A percentile compares a stretch with the other conserved stretches of the same genome.
These are phyloP conservation scores for Labeo rohita DNA, from an alignment of 2,113 vertebrate genomes.

Conservation along the genomic window DNA sequence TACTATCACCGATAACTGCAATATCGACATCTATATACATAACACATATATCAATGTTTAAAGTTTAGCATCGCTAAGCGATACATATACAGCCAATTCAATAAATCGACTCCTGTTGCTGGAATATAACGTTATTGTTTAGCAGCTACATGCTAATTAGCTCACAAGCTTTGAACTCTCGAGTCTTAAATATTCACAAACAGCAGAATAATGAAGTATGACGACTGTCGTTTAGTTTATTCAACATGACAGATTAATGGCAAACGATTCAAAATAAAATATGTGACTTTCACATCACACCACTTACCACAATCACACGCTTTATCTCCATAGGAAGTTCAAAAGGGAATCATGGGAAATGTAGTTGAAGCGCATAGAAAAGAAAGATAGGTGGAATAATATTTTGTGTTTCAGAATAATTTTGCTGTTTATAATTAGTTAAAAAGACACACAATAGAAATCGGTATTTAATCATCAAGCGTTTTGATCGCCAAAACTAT, in stretches of 20 bases:
- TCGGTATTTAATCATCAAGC: background rate
- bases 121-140: background rate
- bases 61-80: background rate
- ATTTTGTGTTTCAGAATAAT: background rate
- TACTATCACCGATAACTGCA: background rate
- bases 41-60: background rate
- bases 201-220: background rate
- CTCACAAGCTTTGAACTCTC: background rate
- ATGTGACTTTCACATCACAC: background rate
- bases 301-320: conserved; percentile 1
- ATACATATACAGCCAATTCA: background rate
- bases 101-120: background rate
- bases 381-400: background rate
- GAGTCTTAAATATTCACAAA: background rate
- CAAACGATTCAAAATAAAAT: background rate
- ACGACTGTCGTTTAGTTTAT: background rate
- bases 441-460: background rate
- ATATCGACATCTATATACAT: background rate
- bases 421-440: background rate
- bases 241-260: background rate
- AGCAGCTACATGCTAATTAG: conserved; percentile 32
- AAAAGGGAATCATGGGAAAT: conserved; percentile 39
- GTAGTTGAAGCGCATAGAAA: conserved; percentile 20
- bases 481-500: background rate
- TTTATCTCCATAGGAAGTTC: background rate